phyloP scores from a whole-genome alignment of 2,888 invertebrate genomes.

The Mongoloraphidia duomilia region DNA sequence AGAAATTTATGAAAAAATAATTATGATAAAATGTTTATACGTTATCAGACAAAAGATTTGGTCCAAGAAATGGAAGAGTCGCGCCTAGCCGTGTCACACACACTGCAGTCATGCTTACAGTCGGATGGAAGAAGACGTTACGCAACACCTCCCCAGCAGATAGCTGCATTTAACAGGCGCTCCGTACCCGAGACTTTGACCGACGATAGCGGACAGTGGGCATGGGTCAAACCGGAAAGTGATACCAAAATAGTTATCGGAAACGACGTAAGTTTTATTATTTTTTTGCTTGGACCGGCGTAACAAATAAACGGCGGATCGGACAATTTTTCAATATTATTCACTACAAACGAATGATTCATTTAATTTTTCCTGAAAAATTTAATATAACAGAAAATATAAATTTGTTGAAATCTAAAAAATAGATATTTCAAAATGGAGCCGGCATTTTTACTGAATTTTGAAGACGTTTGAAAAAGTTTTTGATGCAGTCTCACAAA shows the following conservation, averaged over 20 bases:
- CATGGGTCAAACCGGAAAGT: constrained; percentile 46
- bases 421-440: no score
- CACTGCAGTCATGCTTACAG: constrained; percentile 73
- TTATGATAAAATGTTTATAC: constrained; percentile 2
- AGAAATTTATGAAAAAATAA: neutral
- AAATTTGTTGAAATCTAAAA: no score
- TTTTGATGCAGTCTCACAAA: no score
- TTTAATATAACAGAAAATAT: no score
- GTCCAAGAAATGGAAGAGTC: constrained; percentile 73
- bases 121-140: constrained; percentile 67
- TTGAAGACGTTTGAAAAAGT: no score
- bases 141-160: constrained; percentile 80
- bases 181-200: constrained; percentile 53
- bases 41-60: constrained; percentile 42
- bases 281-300: neutral
- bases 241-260: constrained; percentile 56
- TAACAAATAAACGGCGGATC: neutral
- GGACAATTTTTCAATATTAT: no score
- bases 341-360: no score
- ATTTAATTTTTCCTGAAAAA: neutral
- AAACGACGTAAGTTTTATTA: constrained; percentile 42
- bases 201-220: constrained; percentile 34
- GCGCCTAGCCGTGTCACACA: constrained; percentile 67
- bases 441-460: no score
- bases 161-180: constrained; percentile 72